phyloP scores from a whole-genome alignment of 2,888 invertebrate genomes.

The Agonum fuliginosum region DNA sequence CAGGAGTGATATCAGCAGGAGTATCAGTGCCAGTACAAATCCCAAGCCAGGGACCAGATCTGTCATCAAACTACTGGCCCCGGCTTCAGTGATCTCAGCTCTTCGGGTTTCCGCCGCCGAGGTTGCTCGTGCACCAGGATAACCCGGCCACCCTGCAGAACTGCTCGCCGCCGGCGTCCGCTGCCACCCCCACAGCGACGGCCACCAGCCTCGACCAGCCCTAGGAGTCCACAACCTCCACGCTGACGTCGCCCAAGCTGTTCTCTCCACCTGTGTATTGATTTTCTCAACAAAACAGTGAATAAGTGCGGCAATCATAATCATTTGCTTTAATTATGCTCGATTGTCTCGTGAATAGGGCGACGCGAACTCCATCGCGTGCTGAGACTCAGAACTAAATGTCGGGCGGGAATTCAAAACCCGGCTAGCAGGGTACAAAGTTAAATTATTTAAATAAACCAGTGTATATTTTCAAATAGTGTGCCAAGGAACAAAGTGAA shows the following conservation, averaged over 20 bases:
- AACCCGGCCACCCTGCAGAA: conserved; percentile 77
- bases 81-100: conserved; percentile 95
- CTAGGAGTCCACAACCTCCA: conserved; percentile 61
- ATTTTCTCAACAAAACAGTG: conserved; percentile 33
- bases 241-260: neutral
- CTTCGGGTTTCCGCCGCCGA: conserved; percentile 88
- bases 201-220: conserved; percentile 70
- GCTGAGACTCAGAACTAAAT: conserved; percentile 40
- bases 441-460: conserved; percentile 61
- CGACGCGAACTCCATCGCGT: conserved; percentile 14
- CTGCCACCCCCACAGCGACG: conserved; percentile 71
- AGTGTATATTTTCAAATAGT: conserved; percentile 56
- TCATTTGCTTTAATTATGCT: conserved; percentile 42
- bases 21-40: conserved; percentile 95
- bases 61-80: conserved; percentile 91
- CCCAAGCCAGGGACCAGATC: conserved; percentile 88
- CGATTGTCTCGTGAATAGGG: conserved; percentile 29
- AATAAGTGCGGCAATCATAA: neutral
- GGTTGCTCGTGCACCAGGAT: conserved; percentile 80
- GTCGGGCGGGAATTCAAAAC: conserved; percentile 58
- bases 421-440: conserved; percentile 69
- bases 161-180: conserved; percentile 74
- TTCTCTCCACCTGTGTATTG: conserved; percentile 34
- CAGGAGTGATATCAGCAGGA: conserved; percentile 94
- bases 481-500: conserved; percentile 57